phyloP scores from a whole-genome alignment of 2,797 vertebrate species.

The Urophycis tenuis region DNA sequence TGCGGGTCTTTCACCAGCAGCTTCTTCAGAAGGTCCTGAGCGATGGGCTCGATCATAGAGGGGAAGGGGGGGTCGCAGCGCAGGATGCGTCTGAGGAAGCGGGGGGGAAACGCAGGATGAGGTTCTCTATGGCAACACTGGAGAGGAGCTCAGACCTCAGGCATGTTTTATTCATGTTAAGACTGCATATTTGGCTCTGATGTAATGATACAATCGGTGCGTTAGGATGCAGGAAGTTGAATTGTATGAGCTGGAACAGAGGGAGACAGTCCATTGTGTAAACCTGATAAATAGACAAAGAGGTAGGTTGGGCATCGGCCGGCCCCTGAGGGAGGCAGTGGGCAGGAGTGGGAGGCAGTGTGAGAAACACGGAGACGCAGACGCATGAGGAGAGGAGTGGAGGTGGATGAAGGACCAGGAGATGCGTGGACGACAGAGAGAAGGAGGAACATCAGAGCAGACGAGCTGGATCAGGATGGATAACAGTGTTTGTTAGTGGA shows the following conservation, averaged over 20 bases:
- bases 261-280: no score
- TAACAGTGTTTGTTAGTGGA: not conserved
- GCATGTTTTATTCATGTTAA: not conserved
- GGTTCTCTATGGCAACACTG: not conserved
- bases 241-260: not conserved
- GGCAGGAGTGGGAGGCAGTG: not conserved
- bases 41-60: slow-evolving; percentile 75
- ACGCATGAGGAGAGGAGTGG: not conserved
- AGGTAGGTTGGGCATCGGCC: not conserved
- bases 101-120: not conserved
- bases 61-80: slow-evolving; percentile 88
- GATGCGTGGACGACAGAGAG: not conserved
- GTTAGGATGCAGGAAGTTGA: not conserved
- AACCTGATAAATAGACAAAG: not conserved
- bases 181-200: not conserved
- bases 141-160: not conserved
- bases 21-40: slow-evolving; percentile 82
- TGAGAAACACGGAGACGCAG: not conserved
- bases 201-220: no score
- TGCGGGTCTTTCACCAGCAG: slow-evolving; percentile 88
- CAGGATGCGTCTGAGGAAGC: slow-evolving; percentile 77
- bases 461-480: not conserved
- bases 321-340: not conserved
- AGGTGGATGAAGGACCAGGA: not conserved
- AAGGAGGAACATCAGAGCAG: not conserved